Evolutionary conservation across 2,888 invertebrate genomes (phyloP).

Genomic region (Phyllotreta striolata): DNA sequence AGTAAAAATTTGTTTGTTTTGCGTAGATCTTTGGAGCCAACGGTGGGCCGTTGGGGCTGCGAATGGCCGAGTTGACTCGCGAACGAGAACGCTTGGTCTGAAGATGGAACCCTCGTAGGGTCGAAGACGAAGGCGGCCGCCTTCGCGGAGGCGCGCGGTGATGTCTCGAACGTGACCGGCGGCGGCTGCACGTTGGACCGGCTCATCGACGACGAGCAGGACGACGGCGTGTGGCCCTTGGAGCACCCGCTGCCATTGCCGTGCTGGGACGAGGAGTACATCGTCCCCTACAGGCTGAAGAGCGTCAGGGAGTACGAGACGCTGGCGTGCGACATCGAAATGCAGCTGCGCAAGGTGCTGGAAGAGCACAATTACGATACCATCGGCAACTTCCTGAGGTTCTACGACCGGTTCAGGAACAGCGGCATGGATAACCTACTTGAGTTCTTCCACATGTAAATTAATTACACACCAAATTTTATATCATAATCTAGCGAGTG

Average conservation of each 20-base stretch:
- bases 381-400: constrained; percentile 80
- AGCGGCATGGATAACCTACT: constrained; percentile 71
- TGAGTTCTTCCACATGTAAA: constrained; percentile 73
- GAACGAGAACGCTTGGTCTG: constrained; percentile 65
- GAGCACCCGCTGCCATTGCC: constrained; percentile 80
- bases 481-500: neutral
- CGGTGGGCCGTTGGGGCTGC: constrained; percentile 90
- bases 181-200: constrained; percentile 42
- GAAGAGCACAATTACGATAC: constrained; percentile 90
- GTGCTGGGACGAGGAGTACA: constrained; percentile 68
- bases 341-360: constrained; percentile 79
- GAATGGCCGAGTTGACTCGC: constrained; percentile 99
- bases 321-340: constrained; percentile 80
- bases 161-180: constrained; percentile 28
- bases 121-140: constrained; percentile 42
- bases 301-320: constrained; percentile 77
- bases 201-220: constrained; percentile 58
- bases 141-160: constrained; percentile 40
- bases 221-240: constrained; percentile 69
- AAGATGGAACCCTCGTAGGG: constrained; percentile 58
- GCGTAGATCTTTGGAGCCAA: constrained; percentile 69
- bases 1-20: neutral
- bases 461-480: constrained; percentile 1
- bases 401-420: constrained; percentile 71
- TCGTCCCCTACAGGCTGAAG: constrained; percentile 62